A percentile compares a stretch with the other conserved stretches of the same genome.
phyloP scores from a whole-genome alignment of 2,797 vertebrate genomes.

The Poeciliopsis infans region DNA sequence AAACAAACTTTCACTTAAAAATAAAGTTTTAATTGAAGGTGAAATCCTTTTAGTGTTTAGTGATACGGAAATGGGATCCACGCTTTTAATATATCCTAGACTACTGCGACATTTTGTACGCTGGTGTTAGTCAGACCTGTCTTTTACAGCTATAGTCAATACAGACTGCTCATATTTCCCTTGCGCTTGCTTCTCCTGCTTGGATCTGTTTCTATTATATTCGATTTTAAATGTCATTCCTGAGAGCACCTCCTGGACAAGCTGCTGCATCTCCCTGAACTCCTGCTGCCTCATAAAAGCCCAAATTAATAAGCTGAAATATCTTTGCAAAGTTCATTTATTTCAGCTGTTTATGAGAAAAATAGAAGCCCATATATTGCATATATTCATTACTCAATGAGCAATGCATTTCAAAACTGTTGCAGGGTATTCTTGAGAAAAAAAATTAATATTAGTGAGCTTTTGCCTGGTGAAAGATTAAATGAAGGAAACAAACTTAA shows the following conservation, averaged over 20 bases:
- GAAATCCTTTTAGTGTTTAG: neutral
- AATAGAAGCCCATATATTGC: neutral
- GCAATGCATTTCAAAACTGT: neutral
- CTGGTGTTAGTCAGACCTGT: neutral
- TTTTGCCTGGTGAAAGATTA: neutral
- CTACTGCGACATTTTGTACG: neutral
- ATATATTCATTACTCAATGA: neutral
- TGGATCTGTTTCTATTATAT: slow-evolving; percentile 1
- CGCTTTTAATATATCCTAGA: neutral
- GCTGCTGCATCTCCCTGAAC: neutral
- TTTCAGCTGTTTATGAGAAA: neutral
- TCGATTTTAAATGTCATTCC: neutral
- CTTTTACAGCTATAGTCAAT: neutral
- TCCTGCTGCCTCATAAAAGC: neutral
- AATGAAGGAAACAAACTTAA: no score
- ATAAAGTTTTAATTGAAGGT: neutral
- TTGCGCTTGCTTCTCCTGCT: neutral
- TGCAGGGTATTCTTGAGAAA: neutral
- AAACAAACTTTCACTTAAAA: neutral
- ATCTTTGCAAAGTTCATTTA: neutral
- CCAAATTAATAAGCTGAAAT: neutral
- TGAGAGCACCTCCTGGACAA: neutral
- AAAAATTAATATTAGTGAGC: neutral
- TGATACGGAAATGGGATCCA: neutral
- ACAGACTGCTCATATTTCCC: neutral